phyloP scores from a whole-genome alignment of 2,797 vertebrate genomes.

The Fratercula arctica region DNA sequence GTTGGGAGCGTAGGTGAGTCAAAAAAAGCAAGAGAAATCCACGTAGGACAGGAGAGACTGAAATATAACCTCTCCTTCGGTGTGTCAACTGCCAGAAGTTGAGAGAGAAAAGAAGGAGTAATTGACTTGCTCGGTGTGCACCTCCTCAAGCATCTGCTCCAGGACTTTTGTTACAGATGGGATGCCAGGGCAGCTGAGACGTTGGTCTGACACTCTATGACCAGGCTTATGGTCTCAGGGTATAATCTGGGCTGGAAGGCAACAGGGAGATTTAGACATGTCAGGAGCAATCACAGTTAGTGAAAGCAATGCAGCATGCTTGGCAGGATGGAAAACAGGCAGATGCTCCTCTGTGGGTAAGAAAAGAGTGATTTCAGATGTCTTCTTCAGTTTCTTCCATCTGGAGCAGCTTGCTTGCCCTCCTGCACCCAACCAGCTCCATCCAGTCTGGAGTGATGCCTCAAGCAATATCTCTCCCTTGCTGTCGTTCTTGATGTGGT shows the following conservation, averaged over 20 bases:
- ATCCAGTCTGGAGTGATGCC: not conserved
- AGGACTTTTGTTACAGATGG: not conserved
- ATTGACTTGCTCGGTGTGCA: not conserved
- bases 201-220: not conserved
- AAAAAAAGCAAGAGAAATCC: not conserved
- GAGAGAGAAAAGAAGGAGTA: not conserved
- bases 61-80: not conserved
- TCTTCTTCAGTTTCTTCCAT: not conserved
- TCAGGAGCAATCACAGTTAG: not conserved
- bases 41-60: not conserved
- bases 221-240: not conserved
- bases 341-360: not conserved
- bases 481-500: not conserved
- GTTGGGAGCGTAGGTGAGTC: not conserved
- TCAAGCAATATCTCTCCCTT: not conserved
- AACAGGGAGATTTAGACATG: not conserved
- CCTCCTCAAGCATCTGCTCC: not conserved
- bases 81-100: not conserved
- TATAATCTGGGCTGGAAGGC: not conserved
- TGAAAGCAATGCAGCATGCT: not conserved
- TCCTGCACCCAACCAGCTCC: not conserved
- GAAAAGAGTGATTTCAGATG: not conserved
- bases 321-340: not conserved
- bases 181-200: not conserved
- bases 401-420: not conserved